Percentiles rank a stretch among this genome's conserved stretches.
Conservation (phyloP, 2,113 vertebrate species). For the Dipodomys spectabilis region DNA sequence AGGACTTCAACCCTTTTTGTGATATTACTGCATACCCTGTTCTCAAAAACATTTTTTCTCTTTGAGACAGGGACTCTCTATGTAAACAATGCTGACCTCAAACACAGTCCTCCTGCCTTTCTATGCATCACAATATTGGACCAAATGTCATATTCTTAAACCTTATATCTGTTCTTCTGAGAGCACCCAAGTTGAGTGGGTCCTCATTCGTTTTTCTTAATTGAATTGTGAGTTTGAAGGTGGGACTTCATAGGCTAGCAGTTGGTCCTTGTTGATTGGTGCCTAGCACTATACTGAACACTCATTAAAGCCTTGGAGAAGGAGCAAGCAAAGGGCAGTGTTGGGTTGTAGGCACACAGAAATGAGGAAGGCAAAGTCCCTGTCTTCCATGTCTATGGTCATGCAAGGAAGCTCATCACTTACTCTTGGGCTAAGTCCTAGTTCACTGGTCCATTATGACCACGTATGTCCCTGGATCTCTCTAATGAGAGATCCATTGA, state of each 20-base stretch:
- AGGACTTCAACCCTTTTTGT: background rate
- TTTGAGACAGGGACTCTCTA: too few relatives aligned
- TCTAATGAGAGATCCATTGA: background rate
- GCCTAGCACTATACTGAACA: background rate
- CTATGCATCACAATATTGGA: background rate
- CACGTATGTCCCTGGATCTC: rapidly evolving
- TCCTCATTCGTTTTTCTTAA: background rate
- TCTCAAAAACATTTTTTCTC: too few relatives aligned
- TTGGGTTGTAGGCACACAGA: too few relatives aligned
- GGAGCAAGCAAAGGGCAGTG: background rate
- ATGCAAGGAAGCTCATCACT: background rate
- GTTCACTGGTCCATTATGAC: background rate
- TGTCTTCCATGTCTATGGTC: rapidly evolving
- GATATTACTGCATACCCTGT: too few relatives aligned
- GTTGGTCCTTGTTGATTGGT: background rate
- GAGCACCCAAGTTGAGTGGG: too few relatives aligned
- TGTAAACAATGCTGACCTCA: too few relatives aligned
- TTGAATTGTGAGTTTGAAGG: background rate
- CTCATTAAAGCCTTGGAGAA: background rate
- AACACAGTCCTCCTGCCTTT: too few relatives aligned
- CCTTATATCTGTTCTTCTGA: background rate
- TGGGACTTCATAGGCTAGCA: background rate
- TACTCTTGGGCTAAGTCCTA: too few relatives aligned
- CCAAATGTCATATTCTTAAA: background rate
- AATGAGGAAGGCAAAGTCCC: background rate